A percentile compares a stretch with the other conserved stretches of the same genome.
Evolutionary conservation across 2,113 vertebrate species (phyloP).

Genomic region (Scalopus aquaticus): DNA sequence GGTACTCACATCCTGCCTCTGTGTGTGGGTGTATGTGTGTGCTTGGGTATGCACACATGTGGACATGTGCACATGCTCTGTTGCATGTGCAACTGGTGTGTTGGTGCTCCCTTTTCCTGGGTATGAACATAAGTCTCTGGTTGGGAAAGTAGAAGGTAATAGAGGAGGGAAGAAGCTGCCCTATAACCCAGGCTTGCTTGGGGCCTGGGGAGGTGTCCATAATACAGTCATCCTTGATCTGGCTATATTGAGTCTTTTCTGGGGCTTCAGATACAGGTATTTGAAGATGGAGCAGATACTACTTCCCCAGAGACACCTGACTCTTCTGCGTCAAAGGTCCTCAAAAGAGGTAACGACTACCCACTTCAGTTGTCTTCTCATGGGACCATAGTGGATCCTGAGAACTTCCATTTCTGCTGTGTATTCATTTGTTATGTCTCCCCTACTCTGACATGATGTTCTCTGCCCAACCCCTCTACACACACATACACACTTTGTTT

Average conservation of each 20-base stretch:
- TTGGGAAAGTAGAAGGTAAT: constrained; percentile 12
- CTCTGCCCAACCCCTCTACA: background rate
- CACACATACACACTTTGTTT: background rate
- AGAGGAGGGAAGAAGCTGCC: background rate
- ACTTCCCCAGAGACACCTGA: constrained; percentile 97
- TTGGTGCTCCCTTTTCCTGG: constrained; percentile 8
- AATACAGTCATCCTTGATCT: background rate
- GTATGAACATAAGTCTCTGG: constrained; percentile 2
- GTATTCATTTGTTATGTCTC: background rate
- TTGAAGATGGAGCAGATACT: constrained; percentile 95
- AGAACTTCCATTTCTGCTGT: background rate
- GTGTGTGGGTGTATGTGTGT: background rate
- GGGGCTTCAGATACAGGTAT: constrained; percentile 93
- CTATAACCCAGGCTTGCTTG: background rate
- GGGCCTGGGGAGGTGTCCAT: background rate
- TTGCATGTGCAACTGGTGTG: background rate
- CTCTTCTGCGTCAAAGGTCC: constrained; percentile 89
- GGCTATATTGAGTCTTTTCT: constrained; percentile 39
- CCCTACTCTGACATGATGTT: background rate
- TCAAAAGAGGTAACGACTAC: constrained; percentile 90
- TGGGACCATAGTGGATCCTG: background rate
- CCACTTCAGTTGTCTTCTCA: background rate
- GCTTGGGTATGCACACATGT: too few relatives aligned
- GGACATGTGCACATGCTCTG: background rate
- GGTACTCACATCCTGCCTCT: constrained; percentile 81